Base-by-base conservation (phyloP, 1,140 invertebrate genomes). In the Platorchestia sp. region DNA sequence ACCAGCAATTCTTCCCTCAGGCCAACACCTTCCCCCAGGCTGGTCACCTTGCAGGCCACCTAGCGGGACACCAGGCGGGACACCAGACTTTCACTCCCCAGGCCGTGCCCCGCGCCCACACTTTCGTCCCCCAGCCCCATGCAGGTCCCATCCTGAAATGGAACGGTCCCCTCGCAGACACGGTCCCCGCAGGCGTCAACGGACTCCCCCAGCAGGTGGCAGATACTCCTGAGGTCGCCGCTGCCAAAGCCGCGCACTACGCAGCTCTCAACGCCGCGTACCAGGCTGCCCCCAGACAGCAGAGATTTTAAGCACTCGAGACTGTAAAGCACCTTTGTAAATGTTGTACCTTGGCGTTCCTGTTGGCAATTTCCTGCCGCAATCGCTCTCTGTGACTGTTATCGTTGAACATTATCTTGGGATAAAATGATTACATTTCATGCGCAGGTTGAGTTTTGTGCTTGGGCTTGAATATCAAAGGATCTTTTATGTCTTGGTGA, bases 241-340 rank as follows among this genome's bases (percentile, higher is more conserved):
- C 96, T 47, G 97, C 97, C 95, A 97, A 96, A 95, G 95, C 95
- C 89, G 96, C 95, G 27, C 97, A 97, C 89, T 96, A 96, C 87
- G 91, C 95, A 86, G 96, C 96, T 43, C 96, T 96, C 44, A 96
- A 95, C 53, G 96, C 96, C 59, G 97, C 96, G 27, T 91, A 90
- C 53, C 91, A 93, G 45, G 44, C 75, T 45, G 95, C 95, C 40
- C 95, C 86, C 41, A 87, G 89, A 53, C 95, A 90, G 51, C 44
- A 87, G n/a, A 45, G 51, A 10, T 86, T 95, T 45, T 95, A 95
- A 86, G 59, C 59, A 19, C 59, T 75, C 14, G 36, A 10, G 59
- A 75, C 14, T 75, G 14, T 36, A 75, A 36, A 36, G 59, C 59
- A 75, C 59, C 59, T 75, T 27, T 22, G 27, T 75, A 75, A 75